Conservation (phyloP, 1,140 invertebrate species). For the Brachionus plicatilis region DNA sequence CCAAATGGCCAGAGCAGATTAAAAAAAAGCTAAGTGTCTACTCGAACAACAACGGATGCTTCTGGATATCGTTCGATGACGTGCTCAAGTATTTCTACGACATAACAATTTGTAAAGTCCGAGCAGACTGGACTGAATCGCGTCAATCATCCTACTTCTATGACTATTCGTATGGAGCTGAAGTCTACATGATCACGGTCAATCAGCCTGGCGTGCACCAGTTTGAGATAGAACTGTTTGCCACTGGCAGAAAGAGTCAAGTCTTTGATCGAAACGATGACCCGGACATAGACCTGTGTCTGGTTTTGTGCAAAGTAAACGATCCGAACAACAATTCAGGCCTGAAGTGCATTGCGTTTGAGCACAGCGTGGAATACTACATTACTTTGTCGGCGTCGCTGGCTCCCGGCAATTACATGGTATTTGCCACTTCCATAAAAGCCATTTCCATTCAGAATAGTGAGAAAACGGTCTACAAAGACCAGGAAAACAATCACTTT, state of each 20-base stretch:
- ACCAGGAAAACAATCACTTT: conserved; percentile 26
- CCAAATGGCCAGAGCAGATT: conserved; percentile 1
- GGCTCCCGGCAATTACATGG: conserved; percentile 21
- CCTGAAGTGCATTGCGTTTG: not conserved
- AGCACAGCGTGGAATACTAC: conserved; percentile 38
- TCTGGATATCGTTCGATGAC: conserved; percentile 38
- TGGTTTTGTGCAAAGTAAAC: conserved; percentile 15
- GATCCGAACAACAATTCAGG: conserved; percentile 25
- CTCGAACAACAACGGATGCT: conserved; percentile 34
- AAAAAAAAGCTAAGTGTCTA: conserved; percentile 34
- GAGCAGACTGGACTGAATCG: conserved; percentile 29
- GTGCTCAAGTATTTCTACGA: conserved; percentile 40
- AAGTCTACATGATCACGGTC: conserved; percentile 25
- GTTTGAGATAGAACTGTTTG: conserved; percentile 33
- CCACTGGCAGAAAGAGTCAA: conserved; percentile 1
- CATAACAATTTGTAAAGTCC: conserved; percentile 37
- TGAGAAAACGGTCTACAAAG: not conserved
- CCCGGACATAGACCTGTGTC: conserved; percentile 34
- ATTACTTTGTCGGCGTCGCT: conserved; percentile 13
- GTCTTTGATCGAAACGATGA: conserved; percentile 33
- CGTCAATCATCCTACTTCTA: conserved; percentile 30
- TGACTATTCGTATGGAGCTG: conserved; percentile 16
- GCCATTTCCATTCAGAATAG: conserved; percentile 27
- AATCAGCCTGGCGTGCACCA: conserved; percentile 24
- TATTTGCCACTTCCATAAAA: conserved; percentile 33